These are phyloP conservation scores for Salpingus planirostris DNA, from an alignment of 2,888 invertebrate species.

Conservation along the genomic window DNA sequence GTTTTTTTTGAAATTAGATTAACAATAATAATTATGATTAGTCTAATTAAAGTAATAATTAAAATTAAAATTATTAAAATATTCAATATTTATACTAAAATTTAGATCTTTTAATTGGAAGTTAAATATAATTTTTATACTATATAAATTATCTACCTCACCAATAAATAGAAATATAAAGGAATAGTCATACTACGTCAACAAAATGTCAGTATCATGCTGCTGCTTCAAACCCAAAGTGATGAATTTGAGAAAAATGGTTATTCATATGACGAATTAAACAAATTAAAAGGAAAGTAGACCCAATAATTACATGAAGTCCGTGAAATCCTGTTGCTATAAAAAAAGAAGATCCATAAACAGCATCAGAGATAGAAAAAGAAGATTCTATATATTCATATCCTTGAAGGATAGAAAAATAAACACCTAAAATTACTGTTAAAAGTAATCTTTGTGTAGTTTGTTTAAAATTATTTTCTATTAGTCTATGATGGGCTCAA, in stretches of 20 bases:
- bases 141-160: conserved; percentile 60
- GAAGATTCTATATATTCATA: conserved; percentile 59
- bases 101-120: conserved; percentile 62
- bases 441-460: conserved; percentile 42
- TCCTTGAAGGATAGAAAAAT: conserved; percentile 58
- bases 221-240: conserved; percentile 58
- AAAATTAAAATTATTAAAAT: conserved; percentile 35
- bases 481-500: conserved; percentile 49
- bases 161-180: conserved; percentile 58
- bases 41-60: conserved; percentile 42
- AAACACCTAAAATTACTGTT: conserved; percentile 52
- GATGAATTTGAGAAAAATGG: conserved; percentile 48
- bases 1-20: conserved; percentile 51
- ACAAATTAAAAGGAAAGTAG: conserved; percentile 46
- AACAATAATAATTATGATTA: conserved; percentile 45
- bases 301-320: conserved; percentile 59
- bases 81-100: conserved; percentile 51
- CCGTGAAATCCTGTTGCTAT: conserved; percentile 70
- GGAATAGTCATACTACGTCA: conserved; percentile 52
- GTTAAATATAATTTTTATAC: conserved; percentile 61
- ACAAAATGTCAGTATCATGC: conserved; percentile 64
- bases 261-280: conserved; percentile 43
- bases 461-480: conserved; percentile 44
- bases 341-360: conserved; percentile 61
- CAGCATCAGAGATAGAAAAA: conserved; percentile 50